Percentiles rank a stretch among this genome's conserved stretches.
Evolutionary conservation across 2,888 invertebrate genomes (phyloP).

Genomic region (Sarcophaga caerulescens): DNA sequence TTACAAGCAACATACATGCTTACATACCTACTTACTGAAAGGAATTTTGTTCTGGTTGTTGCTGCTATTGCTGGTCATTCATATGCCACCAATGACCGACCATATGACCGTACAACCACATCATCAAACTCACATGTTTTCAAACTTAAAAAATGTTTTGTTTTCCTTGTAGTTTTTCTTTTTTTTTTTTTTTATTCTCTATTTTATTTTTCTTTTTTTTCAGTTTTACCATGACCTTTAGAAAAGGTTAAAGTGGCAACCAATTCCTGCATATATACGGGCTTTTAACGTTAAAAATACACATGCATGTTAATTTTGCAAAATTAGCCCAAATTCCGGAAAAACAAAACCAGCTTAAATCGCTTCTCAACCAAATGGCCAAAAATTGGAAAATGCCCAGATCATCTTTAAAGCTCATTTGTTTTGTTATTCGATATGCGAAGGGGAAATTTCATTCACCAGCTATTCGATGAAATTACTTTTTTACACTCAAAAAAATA

Average conservation of each 20-base stretch:
- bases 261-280: not conserved
- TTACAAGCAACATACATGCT: slow-evolving; percentile 34
- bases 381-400: slow-evolving; percentile 11
- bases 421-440: not conserved
- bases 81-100: not conserved
- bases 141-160: slow-evolving; percentile 13
- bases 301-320: slow-evolving; percentile 35
- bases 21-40: not conserved
- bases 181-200: not conserved
- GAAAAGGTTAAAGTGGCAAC: slow-evolving; percentile 24
- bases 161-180: not conserved
- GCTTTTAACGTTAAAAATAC: not conserved
- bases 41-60: not conserved
- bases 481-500: slow-evolving; percentile 11
- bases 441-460: slow-evolving; percentile 21
- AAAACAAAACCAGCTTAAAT: slow-evolving; percentile 39
- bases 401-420: slow-evolving; percentile 53
- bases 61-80: not conserved
- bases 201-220: not conserved
- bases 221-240: slow-evolving; percentile 24
- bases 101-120: not conserved
- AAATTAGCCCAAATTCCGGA: slow-evolving; percentile 42
- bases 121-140: not conserved
- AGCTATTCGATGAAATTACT: slow-evolving; percentile 15
- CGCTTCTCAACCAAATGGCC: slow-evolving; percentile 25